Evolutionary conservation across 2,888 invertebrate genomes (phyloP).

Genomic region (Sesia apiformis): DNA sequence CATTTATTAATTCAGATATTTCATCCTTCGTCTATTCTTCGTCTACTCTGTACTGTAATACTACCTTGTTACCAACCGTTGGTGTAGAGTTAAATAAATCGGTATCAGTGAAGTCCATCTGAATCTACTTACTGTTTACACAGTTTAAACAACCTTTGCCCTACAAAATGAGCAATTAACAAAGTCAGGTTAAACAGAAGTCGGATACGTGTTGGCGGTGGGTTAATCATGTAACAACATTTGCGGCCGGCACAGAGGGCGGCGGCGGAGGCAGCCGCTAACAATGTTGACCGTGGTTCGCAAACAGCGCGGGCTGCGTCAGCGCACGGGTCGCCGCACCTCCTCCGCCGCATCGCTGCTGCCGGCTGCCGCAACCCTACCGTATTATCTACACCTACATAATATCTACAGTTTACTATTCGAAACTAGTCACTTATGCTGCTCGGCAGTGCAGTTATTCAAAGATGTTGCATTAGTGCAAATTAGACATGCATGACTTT

Average conservation of each 20-base stretch:
- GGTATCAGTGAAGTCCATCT: no score
- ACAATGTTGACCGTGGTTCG: constrained; percentile 67
- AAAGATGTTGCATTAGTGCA: no score
- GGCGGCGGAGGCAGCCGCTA: constrained; percentile 28
- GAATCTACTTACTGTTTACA: constrained; percentile 12
- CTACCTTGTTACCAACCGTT: no score
- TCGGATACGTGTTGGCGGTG: constrained; percentile 45
- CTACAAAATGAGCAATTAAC: constrained; percentile 48
- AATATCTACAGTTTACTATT: no score
- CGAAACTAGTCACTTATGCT: no score
- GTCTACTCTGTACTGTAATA: no score
- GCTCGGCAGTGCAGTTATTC: no score
- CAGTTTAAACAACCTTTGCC: constrained; percentile 16
- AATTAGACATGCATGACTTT: no score
- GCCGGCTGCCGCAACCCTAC: neutral
- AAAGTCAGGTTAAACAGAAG: constrained; percentile 44
- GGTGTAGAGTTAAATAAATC: no score
- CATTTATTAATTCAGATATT: no score
- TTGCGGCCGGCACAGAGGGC: constrained; percentile 22
- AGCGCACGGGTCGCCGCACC: constrained; percentile 47
- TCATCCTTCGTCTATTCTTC: no score
- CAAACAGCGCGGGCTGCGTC: constrained; percentile 62
- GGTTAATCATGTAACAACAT: constrained; percentile 67
- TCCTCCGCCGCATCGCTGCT: constrained; percentile 12
- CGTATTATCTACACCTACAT: neutral